phyloP scores from a whole-genome alignment of 2,797 vertebrate genomes.

The Enteromius unitaeniatus region DNA sequence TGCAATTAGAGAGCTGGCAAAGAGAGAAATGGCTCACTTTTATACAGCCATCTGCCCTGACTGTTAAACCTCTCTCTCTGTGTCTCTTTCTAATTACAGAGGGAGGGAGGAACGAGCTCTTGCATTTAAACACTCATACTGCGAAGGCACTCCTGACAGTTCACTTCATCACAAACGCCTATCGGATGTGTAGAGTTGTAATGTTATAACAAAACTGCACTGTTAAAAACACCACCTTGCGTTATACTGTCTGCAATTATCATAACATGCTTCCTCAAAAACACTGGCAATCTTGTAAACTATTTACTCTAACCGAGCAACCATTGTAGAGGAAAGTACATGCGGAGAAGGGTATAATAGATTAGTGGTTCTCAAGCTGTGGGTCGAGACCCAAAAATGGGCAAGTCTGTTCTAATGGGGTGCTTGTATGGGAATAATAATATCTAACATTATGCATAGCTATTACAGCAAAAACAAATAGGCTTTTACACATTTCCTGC shows the following conservation, averaged over 20 bases:
- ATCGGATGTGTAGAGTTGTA: slow-evolving; percentile 25
- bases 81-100: slow-evolving; percentile 71
- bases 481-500: not conserved
- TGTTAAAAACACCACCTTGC: slow-evolving; percentile 18
- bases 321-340: not conserved
- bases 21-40: slow-evolving; percentile 76
- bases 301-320: not conserved
- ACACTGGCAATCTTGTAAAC: slow-evolving; percentile 4
- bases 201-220: slow-evolving; percentile 24
- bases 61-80: slow-evolving; percentile 28
- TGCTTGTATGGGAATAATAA: not conserved
- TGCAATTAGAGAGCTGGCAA: slow-evolving; percentile 78
- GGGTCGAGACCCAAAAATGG: not conserved
- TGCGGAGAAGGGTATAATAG: not conserved
- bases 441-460: not conserved
- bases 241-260: not conserved
- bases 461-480: not conserved
- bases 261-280: slow-evolving; percentile 13
- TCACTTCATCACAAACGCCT: slow-evolving; percentile 39
- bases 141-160: slow-evolving; percentile 39
- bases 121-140: slow-evolving; percentile 36
- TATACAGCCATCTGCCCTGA: slow-evolving; percentile 71
- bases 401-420: not conserved
- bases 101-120: slow-evolving; percentile 52
- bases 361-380: not conserved